phyloP scores from a whole-genome alignment of 2,113 vertebrate species.

The Apeltes quadracus region DNA sequence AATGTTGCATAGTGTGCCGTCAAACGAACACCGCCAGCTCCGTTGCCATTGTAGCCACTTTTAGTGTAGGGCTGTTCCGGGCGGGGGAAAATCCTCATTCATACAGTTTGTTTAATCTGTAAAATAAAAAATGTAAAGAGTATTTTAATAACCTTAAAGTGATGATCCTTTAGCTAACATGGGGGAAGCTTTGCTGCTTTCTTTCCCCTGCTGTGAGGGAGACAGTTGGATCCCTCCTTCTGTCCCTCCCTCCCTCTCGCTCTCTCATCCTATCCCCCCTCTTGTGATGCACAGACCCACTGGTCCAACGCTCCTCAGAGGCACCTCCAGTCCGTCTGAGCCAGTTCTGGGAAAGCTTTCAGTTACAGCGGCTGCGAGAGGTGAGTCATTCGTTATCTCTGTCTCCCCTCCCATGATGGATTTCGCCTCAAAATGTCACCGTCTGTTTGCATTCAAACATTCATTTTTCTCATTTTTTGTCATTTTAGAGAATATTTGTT shows the following conservation, averaged over 20 bases:
- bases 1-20: no score
- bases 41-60: no score
- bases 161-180: no score
- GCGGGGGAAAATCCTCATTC: no score
- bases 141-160: no score
- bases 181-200: no score
- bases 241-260: conserved; percentile 1
- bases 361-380: conserved; percentile 46
- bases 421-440: neutral
- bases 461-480: neutral
- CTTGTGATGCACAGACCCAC: conserved; percentile 23
- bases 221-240: conserved; percentile 15
- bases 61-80: no score
- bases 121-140: no score
- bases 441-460: neutral
- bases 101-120: no score
- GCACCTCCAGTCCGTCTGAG: conserved; percentile 34
- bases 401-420: conserved; percentile 4
- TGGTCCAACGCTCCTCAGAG: conserved; percentile 40
- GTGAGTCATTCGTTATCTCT: conserved; percentile 60
- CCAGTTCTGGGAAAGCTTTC: conserved; percentile 30
- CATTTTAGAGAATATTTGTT: neutral
- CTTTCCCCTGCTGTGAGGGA: conserved; percentile 3
- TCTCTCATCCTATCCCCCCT: neutral
- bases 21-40: no score